Evolutionary conservation across 1,140 invertebrate genomes (phyloP).

Genomic region (Nephila pilipes): DNA sequence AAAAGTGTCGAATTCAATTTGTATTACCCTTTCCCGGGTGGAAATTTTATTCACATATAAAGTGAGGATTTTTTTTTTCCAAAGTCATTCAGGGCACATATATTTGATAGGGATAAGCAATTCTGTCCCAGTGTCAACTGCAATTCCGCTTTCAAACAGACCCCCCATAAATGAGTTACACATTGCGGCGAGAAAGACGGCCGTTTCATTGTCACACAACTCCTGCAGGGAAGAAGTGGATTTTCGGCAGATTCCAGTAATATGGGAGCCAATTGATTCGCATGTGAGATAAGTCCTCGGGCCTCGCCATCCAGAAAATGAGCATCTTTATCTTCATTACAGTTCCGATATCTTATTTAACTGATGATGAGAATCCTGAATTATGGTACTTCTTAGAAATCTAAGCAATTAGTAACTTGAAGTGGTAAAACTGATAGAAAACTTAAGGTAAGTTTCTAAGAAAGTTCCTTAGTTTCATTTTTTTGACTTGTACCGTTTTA

Average conservation of each 20-base stretch:
- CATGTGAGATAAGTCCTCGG: conserved; percentile 16
- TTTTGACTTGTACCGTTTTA: neutral
- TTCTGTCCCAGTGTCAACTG: neutral
- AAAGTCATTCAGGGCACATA: neutral
- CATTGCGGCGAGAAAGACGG: conserved; percentile 8
- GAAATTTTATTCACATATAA: neutral
- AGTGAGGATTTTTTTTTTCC: neutral
- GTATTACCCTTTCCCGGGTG: neutral
- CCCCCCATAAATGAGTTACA: conserved; percentile 17
- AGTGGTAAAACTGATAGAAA: no score
- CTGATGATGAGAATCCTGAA: no score
- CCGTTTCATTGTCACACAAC: neutral
- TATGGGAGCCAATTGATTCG: neutral
- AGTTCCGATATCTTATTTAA: no score
- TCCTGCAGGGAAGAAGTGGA: neutral
- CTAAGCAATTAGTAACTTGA: no score
- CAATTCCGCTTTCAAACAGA: conserved; percentile 23
- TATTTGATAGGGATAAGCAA: neutral
- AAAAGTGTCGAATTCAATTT: conserved; percentile 27
- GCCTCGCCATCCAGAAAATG: no score
- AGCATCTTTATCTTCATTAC: no score
- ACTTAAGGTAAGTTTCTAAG: no score
- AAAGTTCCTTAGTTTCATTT: neutral
- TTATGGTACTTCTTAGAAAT: no score
- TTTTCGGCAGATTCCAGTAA: neutral